Percentiles rank a stretch among this genome's conserved stretches.
phyloP scores from a whole-genome alignment of 1,140 invertebrate genomes.

The Leptinotarsa defecta region DNA sequence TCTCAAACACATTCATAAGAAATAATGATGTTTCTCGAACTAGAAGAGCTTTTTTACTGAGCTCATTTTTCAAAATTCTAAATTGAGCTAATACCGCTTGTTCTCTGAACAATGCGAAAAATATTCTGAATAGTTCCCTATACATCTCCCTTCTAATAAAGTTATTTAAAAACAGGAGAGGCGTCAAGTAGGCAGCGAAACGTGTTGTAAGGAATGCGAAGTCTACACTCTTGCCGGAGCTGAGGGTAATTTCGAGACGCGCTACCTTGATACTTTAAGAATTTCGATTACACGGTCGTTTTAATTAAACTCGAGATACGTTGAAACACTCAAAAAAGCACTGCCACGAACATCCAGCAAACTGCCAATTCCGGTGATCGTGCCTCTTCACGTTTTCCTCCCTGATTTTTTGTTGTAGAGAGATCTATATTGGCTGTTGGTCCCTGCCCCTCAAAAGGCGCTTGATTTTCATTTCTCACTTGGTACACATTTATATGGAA shows the following conservation, averaged over 20 bases:
- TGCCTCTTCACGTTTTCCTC: neutral
- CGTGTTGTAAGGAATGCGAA: conserved; percentile 12
- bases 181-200: conserved; percentile 15
- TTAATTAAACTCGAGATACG: conserved; percentile 27
- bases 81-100: neutral
- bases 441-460: no score
- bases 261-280: conserved; percentile 23
- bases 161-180: conserved; percentile 20
- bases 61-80: no score
- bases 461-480: no score
- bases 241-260: conserved; percentile 7
- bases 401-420: no score
- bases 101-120: neutral
- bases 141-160: conserved; percentile 2
- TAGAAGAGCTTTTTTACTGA: no score
- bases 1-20: no score
- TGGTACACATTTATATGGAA: no score
- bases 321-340: conserved; percentile 14
- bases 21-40: neutral
- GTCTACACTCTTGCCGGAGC: neutral
- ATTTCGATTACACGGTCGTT: conserved; percentile 24
- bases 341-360: conserved; percentile 6
- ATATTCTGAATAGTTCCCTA: neutral
- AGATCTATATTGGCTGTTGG: no score
- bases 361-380: conserved; percentile 4